A percentile compares a stretch with the other conserved stretches of the same genome.
Conservation (phyloP, 2,113 vertebrate species). For the Psammodynastes pulverulentus region DNA sequence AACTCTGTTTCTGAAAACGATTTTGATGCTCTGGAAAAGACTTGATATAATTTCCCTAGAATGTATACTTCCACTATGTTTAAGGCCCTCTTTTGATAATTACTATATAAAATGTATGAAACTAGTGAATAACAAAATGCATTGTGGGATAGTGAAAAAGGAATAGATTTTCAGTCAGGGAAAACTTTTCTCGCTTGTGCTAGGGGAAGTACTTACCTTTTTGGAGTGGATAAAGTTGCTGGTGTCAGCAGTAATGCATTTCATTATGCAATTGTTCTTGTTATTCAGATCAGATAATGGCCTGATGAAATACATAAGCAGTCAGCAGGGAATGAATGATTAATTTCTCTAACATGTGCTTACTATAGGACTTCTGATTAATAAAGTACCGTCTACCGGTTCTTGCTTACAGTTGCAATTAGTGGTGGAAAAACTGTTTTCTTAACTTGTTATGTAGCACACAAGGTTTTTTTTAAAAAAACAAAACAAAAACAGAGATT, state of each 20-base stretch:
- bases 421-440: conserved; percentile 37
- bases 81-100: conserved; percentile 16
- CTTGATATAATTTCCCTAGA: conserved; percentile 35
- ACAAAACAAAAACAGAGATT: conserved; percentile 31
- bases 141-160: conserved; percentile 30
- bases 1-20: conserved; percentile 26
- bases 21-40: conserved; percentile 27
- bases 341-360: conserved; percentile 70
- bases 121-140: conserved; percentile 30
- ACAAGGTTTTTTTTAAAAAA: conserved; percentile 26
- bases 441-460: conserved; percentile 36
- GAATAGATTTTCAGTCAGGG: conserved; percentile 18
- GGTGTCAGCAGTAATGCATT: conserved; percentile 70
- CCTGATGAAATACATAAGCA: conserved; percentile 72
- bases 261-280: conserved; percentile 75
- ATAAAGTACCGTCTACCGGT: conserved; percentile 62
- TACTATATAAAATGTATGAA: conserved; percentile 13
- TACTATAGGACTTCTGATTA: conserved; percentile 68
- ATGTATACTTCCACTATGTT: conserved; percentile 25
- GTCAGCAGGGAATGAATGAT: conserved; percentile 72
- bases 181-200: conserved; percentile 39
- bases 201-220: conserved; percentile 50
- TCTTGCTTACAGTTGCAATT: conserved; percentile 67
- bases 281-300: conserved; percentile 74
- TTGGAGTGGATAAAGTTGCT: conserved; percentile 67